phyloP scores from a whole-genome alignment of 2,113 vertebrate species.

The Halcyon malimbica region DNA sequence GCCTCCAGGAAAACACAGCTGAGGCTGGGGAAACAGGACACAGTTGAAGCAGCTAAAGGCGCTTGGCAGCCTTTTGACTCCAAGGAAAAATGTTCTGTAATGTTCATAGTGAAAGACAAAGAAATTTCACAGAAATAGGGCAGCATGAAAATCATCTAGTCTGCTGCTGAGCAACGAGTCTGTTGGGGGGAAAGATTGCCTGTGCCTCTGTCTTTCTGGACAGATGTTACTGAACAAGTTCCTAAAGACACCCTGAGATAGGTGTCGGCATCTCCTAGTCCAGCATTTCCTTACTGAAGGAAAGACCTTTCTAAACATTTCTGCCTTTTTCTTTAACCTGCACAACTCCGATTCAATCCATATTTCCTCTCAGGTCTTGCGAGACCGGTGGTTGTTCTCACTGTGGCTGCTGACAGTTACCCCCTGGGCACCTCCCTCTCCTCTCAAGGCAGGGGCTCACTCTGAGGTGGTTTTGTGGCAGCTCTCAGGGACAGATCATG shows the following conservation, averaged over 20 bases:
- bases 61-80: background rate
- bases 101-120: background rate
- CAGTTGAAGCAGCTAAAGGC: background rate
- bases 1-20: background rate
- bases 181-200: background rate
- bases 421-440: background rate
- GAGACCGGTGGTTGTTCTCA: background rate
- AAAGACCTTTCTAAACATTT: background rate
- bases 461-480: background rate
- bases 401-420: background rate
- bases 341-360: rapidly evolving
- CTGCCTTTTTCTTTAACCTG: background rate
- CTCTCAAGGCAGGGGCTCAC: rapidly evolving
- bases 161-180: background rate
- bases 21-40: background rate
- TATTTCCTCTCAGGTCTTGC: background rate
- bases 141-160: background rate
- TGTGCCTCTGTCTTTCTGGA: background rate
- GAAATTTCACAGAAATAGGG: background rate
- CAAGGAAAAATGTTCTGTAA: background rate
- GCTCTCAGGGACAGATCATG: background rate
- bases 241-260: background rate
- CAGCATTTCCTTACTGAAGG: background rate
- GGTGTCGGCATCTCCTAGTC: rapidly evolving
- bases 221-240: background rate